These are phyloP conservation scores for Coenonympha glycerion DNA, from an alignment of 2,888 invertebrate species.

Conservation along the genomic window DNA sequence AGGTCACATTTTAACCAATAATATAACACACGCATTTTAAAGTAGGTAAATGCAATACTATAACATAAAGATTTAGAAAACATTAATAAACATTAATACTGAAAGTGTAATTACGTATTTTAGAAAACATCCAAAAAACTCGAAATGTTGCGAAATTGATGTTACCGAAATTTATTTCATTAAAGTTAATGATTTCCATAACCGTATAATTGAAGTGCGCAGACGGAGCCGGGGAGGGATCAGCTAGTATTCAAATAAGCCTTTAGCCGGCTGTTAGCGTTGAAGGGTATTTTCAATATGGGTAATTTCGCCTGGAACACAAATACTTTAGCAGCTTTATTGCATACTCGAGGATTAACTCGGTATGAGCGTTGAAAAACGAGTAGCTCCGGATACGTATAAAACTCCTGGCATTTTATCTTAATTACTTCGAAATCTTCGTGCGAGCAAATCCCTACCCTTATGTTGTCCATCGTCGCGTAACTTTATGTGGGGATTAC, in stretches of 20 bases:
- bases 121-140: too few relatives aligned
- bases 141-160: too few relatives aligned
- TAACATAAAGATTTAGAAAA: too few relatives aligned
- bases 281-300: slow-evolving; percentile 74
- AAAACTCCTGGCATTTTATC: slow-evolving; percentile 72
- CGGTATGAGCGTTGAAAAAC: slow-evolving; percentile 70
- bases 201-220: not conserved
- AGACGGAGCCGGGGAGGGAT: not conserved
- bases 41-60: too few relatives aligned
- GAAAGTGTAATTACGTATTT: too few relatives aligned
- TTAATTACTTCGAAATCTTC: slow-evolving; percentile 75
- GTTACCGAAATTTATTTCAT: not conserved
- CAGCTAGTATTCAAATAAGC: slow-evolving; percentile 55
- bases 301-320: slow-evolving; percentile 72
- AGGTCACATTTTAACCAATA: too few relatives aligned
- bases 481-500: slow-evolving; percentile 75
- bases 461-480: slow-evolving; percentile 74
- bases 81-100: too few relatives aligned
- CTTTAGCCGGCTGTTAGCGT: slow-evolving; percentile 65
- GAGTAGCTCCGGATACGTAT: slow-evolving; percentile 61
- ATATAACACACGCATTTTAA: too few relatives aligned
- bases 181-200: not conserved
- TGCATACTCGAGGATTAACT: slow-evolving; percentile 73
- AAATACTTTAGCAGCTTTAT: slow-evolving; percentile 73
- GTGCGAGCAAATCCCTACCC: slow-evolving; percentile 71